These are phyloP conservation scores for Megaceryle maxima DNA, from an alignment of 2,113 vertebrate species.

Conservation along the genomic window DNA sequence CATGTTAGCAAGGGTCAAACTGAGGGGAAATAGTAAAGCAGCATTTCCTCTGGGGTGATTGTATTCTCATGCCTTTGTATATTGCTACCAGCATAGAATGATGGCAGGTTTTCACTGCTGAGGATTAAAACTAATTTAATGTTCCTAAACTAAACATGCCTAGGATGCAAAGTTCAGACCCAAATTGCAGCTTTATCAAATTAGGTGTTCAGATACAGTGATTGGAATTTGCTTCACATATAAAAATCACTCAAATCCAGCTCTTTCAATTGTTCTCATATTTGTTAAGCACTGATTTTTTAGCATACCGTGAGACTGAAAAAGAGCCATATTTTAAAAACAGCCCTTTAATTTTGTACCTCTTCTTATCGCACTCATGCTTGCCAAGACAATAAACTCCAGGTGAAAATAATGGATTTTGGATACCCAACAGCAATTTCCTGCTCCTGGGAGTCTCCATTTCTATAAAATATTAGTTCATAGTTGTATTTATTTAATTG, in stretches of 20 bases:
- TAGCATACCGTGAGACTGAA: not conserved
- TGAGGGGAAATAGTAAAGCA: conserved; percentile 43
- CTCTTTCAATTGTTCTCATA: not conserved
- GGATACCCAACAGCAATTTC: not conserved
- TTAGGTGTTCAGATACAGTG: not conserved
- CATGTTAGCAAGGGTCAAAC: conserved; percentile 36
- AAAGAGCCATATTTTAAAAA: not conserved
- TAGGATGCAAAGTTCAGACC: not conserved
- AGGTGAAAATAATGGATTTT: not conserved
- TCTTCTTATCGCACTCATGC: not conserved
- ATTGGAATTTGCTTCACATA: not conserved
- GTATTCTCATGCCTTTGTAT: not conserved
- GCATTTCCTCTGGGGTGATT: conserved; percentile 35
- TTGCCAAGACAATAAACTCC: not conserved
- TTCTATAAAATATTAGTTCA: not conserved
- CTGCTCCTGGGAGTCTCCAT: not conserved
- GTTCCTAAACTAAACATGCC: conserved; percentile 15
- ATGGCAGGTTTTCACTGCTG: conserved; percentile 2
- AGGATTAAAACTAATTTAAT: conserved; percentile 11
- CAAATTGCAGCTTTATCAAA: not conserved
- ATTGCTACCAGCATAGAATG: not conserved
- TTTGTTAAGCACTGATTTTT: not conserved
- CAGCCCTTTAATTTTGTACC: not conserved
- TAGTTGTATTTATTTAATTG: not conserved
- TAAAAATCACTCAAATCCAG: not conserved